These are phyloP conservation scores for Seriola quinqueradiata DNA, from an alignment of 2,113 vertebrate genomes.

Conservation along the genomic window DNA sequence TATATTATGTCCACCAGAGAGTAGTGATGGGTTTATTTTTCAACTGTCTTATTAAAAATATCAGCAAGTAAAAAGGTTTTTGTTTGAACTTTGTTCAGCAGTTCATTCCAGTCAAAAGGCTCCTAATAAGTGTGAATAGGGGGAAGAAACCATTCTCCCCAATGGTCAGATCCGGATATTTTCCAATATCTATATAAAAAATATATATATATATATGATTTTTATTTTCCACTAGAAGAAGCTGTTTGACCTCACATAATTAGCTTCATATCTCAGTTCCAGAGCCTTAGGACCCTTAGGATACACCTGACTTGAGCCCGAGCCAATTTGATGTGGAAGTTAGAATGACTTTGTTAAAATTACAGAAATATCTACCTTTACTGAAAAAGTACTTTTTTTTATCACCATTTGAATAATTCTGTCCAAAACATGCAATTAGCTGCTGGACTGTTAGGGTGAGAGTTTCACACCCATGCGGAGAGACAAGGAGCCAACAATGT, in stretches of 20 bases:
- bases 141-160: too few species aligned
- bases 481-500: not conserved
- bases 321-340: not conserved
- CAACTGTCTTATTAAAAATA: too few species aligned
- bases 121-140: too few species aligned
- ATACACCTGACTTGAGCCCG: not conserved
- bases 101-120: too few species aligned
- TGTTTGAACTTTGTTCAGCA: too few species aligned
- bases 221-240: not conserved
- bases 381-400: not conserved
- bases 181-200: not conserved
- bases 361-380: not conserved
- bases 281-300: not conserved
- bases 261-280: not conserved
- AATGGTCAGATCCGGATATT: too few species aligned
- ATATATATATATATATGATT: not conserved
- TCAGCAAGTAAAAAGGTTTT: too few species aligned
- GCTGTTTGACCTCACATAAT: not conserved
- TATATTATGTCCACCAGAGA: too few species aligned
- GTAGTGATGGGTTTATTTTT: too few species aligned
- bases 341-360: not conserved
- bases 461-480: not conserved
- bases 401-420: not conserved
- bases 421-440: not conserved
- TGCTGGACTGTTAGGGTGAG: not conserved